Percentiles rank a stretch among this genome's conserved stretches.
phyloP scores from a whole-genome alignment of 2,888 invertebrate genomes.

The Empis stercorea region DNA sequence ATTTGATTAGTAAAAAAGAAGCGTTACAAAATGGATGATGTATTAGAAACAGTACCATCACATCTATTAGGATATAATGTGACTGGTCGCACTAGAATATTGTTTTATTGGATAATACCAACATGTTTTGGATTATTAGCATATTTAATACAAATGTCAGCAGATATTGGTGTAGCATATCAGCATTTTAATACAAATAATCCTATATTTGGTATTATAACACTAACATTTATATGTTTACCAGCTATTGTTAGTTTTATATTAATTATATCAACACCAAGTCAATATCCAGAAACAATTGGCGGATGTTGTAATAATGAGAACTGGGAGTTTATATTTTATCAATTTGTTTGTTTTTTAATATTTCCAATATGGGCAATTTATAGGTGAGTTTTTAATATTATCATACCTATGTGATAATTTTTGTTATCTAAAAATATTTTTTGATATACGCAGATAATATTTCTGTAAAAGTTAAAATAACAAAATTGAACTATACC shows the following conservation, averaged over 20 bases:
- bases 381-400: neutral
- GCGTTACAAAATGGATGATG: constrained; percentile 11
- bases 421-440: neutral
- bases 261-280: constrained; percentile 45
- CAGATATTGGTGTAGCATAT: constrained; percentile 51
- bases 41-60: constrained; percentile 24
- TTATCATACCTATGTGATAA: too few relatives aligned
- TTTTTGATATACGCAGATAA: too few relatives aligned
- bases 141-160: constrained; percentile 53
- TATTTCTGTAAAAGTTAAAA: neutral
- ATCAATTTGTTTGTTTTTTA: constrained; percentile 40
- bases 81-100: constrained; percentile 25
- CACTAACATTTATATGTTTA: constrained; percentile 37
- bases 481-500: too few relatives aligned
- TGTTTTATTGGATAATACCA: constrained; percentile 40
- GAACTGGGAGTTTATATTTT: constrained; percentile 37
- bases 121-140: constrained; percentile 44
- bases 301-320: constrained; percentile 32
- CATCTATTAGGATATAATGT: constrained; percentile 30
- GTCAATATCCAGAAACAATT: constrained; percentile 37
- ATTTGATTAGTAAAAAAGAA: too few relatives aligned
- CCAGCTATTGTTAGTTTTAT: constrained; percentile 46
- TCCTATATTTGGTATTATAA: constrained; percentile 38
- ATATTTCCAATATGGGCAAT: constrained; percentile 38
- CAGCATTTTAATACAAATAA: constrained; percentile 50